phyloP scores from a whole-genome alignment of 2,888 invertebrate species.

The Thyatira batis region DNA sequence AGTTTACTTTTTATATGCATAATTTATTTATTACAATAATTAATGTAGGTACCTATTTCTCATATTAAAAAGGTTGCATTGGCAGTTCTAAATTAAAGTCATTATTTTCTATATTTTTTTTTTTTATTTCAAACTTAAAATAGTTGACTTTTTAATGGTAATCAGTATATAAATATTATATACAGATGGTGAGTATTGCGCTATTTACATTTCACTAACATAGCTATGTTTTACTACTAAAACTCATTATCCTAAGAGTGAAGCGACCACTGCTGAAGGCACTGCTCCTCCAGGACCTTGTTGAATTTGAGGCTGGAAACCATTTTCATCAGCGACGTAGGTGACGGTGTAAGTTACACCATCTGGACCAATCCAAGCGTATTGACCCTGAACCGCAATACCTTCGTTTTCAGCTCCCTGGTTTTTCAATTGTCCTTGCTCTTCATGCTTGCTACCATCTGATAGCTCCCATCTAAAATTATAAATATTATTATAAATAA shows the following conservation, averaged over 20 bases:
- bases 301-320: constrained; percentile 73
- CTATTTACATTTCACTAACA: constrained; percentile 46
- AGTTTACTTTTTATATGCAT: too few species aligned
- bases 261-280: constrained; percentile 62
- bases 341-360: constrained; percentile 82
- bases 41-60: too few species aligned
- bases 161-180: constrained; percentile 77
- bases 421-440: constrained; percentile 81
- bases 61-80: too few species aligned
- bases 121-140: constrained; percentile 8
- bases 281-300: constrained; percentile 67
- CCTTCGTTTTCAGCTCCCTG: constrained; percentile 81
- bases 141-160: constrained; percentile 27
- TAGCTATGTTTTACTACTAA: constrained; percentile 24
- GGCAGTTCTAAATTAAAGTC: too few species aligned
- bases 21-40: too few species aligned
- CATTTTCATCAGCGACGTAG: constrained; percentile 81
- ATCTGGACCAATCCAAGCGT: constrained; percentile 81
- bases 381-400: constrained; percentile 80
- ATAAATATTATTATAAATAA: not conserved
- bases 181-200: constrained; percentile 48
- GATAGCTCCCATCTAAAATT: constrained; percentile 78
- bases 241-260: constrained; percentile 57
- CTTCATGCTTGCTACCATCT: constrained; percentile 81
- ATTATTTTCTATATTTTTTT: too few species aligned